Evolutionary conservation across 1,140 invertebrate genomes (phyloP).

Genomic region (Capitella teleta): DNA sequence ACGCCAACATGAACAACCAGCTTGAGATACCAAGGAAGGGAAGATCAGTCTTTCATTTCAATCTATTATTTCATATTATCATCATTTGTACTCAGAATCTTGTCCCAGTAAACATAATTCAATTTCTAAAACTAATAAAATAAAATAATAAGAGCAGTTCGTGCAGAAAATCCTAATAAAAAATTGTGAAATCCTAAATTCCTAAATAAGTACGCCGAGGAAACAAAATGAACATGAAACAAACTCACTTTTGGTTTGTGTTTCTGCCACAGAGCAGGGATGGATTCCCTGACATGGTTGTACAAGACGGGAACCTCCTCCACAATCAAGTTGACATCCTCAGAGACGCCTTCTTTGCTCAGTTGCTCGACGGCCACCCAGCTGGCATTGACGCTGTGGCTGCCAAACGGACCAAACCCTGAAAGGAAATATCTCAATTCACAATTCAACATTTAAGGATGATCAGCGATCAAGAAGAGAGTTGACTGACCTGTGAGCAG

Average conservation of each 20-base stretch:
- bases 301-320: conserved; percentile 35
- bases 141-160: neutral
- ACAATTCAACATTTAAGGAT: too few relatives aligned
- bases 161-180: neutral
- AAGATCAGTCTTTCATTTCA: too few relatives aligned
- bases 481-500: too few relatives aligned
- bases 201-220: too few relatives aligned
- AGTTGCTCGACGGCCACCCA: conserved; percentile 61
- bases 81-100: too few relatives aligned
- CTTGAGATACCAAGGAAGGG: too few relatives aligned
- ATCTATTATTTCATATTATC: too few relatives aligned
- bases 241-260: conserved; percentile 35
- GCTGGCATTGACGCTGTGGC: conserved; percentile 59
- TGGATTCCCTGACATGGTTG: conserved; percentile 21
- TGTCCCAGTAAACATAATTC: too few relatives aligned
- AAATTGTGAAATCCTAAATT: too few relatives aligned
- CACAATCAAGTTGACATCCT: conserved; percentile 27
- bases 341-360: conserved; percentile 29
- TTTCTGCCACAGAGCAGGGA: conserved; percentile 30
- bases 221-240: too few relatives aligned
- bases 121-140: neutral
- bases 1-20: conserved; percentile 46
- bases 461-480: too few relatives aligned
- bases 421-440: too few relatives aligned
- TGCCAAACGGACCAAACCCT: conserved; percentile 64